These are phyloP conservation scores for Aurelia coerulea DNA, from an alignment of 30 jellyfish, hydroid and myxozoan species.

Conservation along the genomic window DNA sequence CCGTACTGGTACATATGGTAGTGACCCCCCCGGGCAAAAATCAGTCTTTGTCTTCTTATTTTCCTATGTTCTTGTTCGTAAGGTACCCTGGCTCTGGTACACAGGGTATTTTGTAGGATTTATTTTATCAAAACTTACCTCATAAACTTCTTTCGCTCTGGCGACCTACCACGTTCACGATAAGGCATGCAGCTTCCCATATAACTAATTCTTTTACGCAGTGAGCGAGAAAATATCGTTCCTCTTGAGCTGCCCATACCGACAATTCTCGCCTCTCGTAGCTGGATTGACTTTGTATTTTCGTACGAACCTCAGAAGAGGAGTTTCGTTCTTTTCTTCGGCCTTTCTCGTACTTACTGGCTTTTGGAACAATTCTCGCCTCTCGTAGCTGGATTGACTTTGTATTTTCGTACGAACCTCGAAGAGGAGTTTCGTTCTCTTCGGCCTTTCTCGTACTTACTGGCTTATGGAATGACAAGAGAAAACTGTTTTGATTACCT, in stretches of 20 bases:
- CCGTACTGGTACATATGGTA: no score
- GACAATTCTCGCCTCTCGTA: neutral
- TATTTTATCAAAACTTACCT: slow-evolving; percentile 1
- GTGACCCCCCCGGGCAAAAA: no score
- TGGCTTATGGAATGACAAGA: no score
- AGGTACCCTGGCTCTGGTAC: no score
- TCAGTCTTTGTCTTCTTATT: no score
- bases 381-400: neutral
- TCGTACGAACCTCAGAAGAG: neutral
- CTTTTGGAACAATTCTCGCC: no score
- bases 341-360: no score
- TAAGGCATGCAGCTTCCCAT: slow-evolving; percentile 23
- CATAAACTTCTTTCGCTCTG: neutral
- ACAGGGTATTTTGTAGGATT: no score
- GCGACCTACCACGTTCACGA: slow-evolving; percentile 30
- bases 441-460: no score
- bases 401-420: neutral
- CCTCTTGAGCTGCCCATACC: slow-evolving; percentile 28
- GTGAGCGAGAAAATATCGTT: slow-evolving; percentile 23
- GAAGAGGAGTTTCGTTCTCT: neutral
- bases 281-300: neutral
- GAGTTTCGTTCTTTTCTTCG: neutral
- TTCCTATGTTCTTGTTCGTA: no score
- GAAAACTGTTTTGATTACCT: no score
- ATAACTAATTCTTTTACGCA: slow-evolving; percentile 6